These are phyloP conservation scores for Cydia strobilella DNA, from an alignment of 1,140 invertebrate species.

Conservation along the genomic window DNA sequence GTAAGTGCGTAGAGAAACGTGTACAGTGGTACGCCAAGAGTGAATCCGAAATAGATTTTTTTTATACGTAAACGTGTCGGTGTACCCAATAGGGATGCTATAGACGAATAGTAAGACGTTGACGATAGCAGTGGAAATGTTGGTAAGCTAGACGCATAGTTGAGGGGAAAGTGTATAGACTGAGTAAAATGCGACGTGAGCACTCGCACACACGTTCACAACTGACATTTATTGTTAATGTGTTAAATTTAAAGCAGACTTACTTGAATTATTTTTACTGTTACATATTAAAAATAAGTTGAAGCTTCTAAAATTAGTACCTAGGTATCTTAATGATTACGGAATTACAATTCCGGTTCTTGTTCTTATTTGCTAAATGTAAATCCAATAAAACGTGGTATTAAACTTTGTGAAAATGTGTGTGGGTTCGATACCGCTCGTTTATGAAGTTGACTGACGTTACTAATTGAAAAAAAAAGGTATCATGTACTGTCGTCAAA, in stretches of 20 bases:
- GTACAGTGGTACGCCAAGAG: constrained; percentile 24
- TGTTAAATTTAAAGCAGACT: not conserved
- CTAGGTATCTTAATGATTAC: not conserved
- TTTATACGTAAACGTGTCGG: constrained; percentile 23
- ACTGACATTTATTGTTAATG: not conserved
- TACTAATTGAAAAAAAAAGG: too few species aligned
- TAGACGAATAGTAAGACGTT: constrained; percentile 15
- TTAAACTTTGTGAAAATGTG: not conserved
- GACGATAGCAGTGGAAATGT: not conserved
- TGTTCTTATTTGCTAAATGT: too few species aligned
- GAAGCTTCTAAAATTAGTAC: not conserved
- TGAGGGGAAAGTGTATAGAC: constrained; percentile 4
- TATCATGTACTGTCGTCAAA: too few species aligned
- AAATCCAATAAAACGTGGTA: too few species aligned
- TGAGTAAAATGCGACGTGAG: not conserved
- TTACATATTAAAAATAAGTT: not conserved
- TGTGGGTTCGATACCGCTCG: not conserved
- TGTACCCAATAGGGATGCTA: constrained; percentile 26
- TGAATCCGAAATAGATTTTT: constrained; percentile 14
- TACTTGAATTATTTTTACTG: not conserved
- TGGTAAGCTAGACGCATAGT: constrained; percentile 23
- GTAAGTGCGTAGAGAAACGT: constrained; percentile 75
- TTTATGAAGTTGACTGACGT: not conserved
- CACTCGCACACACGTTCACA: not conserved
- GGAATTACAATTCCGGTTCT: too few species aligned